Evolutionary conservation across 2,888 invertebrate species (phyloP), one percentile per base, ranked within the genome.

Genomic region (Euzetes globulus): DNA sequence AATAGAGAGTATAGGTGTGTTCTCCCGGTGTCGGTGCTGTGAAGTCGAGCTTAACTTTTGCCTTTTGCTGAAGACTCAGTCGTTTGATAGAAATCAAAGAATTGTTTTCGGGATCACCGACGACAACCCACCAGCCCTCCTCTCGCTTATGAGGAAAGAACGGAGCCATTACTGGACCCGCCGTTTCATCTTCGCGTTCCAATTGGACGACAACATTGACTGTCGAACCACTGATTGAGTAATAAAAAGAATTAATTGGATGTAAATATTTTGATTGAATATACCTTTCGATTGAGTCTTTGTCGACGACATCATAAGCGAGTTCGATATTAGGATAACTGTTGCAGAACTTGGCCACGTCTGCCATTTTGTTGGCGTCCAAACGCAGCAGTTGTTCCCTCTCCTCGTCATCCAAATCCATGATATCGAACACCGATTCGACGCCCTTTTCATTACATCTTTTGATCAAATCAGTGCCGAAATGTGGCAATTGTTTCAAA

Each of bases 281-380:
- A 50, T 17, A 82, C 83, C 82, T 82, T 55, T 83, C 86, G 80
- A 94, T 87, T 77, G 86, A 86, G 76, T 92, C 91, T 80, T 90
- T 90, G 77, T 91, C 90, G 74, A 88, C 85, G 2, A 98, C 91
- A 84, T 97, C 93, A 79, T 94, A 96, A 0, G 88, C 90, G 81
- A 98, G 88, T 82, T 99, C 98, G 29, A 76, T 72, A 41, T 75
- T 75, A 4, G 99, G 99, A 83, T 99, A 99, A 75, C 97, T 87
- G 85, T 99, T 99, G 83, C 98, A 99, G 87, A 99, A 99, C 52
- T 93, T 87, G 0, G 98, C 99, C 0, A 99, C 98, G 82, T 99
- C 99, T 0, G 93, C 93, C 91, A 98, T 94, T 85, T 99, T 92
- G 0, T 86, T 82, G 76, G 95, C 91, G 0, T 88, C 88, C 80